Percentiles rank a stretch among this genome's conserved stretches.
These are phyloP conservation scores for Drosophila lowei DNA, from an alignment of 1,140 invertebrate species.

Conservation along the genomic window DNA sequence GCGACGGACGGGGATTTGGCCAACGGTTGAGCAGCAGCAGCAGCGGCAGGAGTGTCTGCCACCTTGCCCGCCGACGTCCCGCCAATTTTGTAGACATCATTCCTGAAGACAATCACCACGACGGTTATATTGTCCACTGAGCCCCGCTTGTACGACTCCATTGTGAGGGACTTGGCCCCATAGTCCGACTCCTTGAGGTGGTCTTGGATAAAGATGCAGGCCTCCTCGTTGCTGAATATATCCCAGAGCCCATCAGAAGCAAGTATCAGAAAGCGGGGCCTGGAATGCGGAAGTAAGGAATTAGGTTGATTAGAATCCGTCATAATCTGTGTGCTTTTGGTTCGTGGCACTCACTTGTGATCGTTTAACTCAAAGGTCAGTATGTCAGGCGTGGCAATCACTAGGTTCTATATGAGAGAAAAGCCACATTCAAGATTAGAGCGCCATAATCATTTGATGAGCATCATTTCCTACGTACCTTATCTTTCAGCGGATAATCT, in stretches of 20 bases:
- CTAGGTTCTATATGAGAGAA: slow-evolving; percentile 86
- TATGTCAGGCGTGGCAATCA: slow-evolving; percentile 98
- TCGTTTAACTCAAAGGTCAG: slow-evolving; percentile 94
- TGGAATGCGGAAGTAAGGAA: slow-evolving; percentile 19
- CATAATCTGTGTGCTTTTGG: slow-evolving; percentile 2
- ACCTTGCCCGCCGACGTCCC: slow-evolving; percentile 12
- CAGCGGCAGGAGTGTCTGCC: slow-evolving; percentile 3
- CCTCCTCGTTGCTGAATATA: slow-evolving; percentile 96
- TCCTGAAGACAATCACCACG: slow-evolving; percentile 93
- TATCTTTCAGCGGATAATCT: slow-evolving; percentile 97
- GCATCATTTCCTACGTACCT: slow-evolving; percentile 69
- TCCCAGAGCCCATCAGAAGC: slow-evolving; percentile 99
- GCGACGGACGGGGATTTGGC: slow-evolving; percentile 42
- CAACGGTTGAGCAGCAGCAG: slow-evolving; percentile 12
- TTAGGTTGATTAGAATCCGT: neutral
- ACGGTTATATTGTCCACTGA: slow-evolving; percentile 98
- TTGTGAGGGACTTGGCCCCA: slow-evolving; percentile 94
- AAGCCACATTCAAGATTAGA: slow-evolving; percentile 10
- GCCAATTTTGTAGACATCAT: slow-evolving; percentile 83
- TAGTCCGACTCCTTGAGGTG: slow-evolving; percentile 92
- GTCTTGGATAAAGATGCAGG: slow-evolving; percentile 92
- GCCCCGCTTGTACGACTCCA: slow-evolving; percentile 95
- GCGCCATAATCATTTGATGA: slow-evolving; percentile 1
- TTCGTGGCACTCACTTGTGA: slow-evolving; percentile 85
- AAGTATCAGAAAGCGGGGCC: slow-evolving; percentile 93